Conservation (phyloP, 2,888 invertebrate species). For the Mythimna ferrago region DNA sequence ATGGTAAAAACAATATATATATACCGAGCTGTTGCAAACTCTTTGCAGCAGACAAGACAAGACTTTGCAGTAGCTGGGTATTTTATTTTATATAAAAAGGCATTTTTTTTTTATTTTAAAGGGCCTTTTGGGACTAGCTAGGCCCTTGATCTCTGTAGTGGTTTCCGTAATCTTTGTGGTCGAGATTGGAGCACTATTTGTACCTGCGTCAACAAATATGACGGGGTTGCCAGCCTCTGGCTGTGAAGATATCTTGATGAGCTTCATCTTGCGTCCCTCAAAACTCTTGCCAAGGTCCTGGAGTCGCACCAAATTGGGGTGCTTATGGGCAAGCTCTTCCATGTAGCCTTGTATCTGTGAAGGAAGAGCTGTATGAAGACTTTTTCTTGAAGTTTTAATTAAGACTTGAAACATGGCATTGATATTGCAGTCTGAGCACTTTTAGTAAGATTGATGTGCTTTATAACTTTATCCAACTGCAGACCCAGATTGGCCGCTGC, state of each 20-base stretch:
- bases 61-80: no score
- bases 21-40: no score
- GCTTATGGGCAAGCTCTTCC: slow-evolving; percentile 69
- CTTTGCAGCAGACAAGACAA: no score
- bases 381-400: not conserved
- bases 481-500: no score
- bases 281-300: slow-evolving; percentile 89
- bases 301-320: slow-evolving; percentile 85
- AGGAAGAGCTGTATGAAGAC: not conserved
- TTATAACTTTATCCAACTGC: no score
- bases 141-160: not conserved
- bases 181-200: slow-evolving; percentile 12
- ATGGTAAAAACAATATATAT: no score
- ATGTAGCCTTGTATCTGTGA: slow-evolving; percentile 78
- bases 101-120: no score
- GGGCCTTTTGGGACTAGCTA: no score
- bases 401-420: no score
- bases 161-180: not conserved
- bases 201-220: slow-evolving; percentile 91
- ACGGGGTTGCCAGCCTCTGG: slow-evolving; percentile 88
- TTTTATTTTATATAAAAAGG: no score
- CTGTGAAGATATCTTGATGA: slow-evolving; percentile 90
- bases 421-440: no score
- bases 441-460: no score
- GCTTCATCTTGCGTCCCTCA: slow-evolving; percentile 89